Conservation (phyloP, 2,888 invertebrate species). For the Phyllotreta cruciferae region DNA sequence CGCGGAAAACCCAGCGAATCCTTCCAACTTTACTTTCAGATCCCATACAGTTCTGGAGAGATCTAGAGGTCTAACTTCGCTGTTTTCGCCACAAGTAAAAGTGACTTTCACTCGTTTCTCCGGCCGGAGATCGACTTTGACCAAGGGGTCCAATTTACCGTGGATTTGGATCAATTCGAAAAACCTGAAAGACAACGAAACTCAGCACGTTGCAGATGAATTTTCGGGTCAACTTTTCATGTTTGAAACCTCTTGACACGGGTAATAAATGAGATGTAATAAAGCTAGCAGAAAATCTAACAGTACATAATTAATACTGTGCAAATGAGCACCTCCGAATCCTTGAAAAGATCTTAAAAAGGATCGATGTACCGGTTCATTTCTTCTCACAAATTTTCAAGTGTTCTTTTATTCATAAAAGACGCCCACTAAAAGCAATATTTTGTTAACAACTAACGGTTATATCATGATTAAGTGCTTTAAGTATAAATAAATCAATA, state of each 20-base stretch:
- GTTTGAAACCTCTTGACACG: neutral
- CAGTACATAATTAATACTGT: too few species aligned
- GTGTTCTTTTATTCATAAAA: too few species aligned
- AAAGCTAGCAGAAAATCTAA: neutral
- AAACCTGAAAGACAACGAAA: slow-evolving; percentile 66
- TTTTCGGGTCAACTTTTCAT: too few species aligned
- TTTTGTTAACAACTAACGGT: too few species aligned
- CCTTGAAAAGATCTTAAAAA: too few species aligned
- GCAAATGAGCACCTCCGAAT: too few species aligned
- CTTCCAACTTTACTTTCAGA: slow-evolving; percentile 79
- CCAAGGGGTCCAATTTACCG: slow-evolving; percentile 89
- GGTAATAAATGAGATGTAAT: neutral
- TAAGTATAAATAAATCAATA: neutral
- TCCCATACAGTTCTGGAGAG: slow-evolving; percentile 84
- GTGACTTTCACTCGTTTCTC: slow-evolving; percentile 87
- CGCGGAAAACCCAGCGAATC: slow-evolving; percentile 81
- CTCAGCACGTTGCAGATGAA: neutral
- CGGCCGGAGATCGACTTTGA: slow-evolving; percentile 85
- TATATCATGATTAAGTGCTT: neutral
- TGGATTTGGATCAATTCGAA: slow-evolving; percentile 83
- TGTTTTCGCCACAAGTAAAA: slow-evolving; percentile 79
- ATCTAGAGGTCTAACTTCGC: slow-evolving; percentile 77
- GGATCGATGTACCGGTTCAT: too few species aligned
- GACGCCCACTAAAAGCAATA: too few species aligned
- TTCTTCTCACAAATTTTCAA: too few species aligned